Conservation (phyloP, 2,797 vertebrate genomes). For the Champsocephalus gunnari region DNA sequence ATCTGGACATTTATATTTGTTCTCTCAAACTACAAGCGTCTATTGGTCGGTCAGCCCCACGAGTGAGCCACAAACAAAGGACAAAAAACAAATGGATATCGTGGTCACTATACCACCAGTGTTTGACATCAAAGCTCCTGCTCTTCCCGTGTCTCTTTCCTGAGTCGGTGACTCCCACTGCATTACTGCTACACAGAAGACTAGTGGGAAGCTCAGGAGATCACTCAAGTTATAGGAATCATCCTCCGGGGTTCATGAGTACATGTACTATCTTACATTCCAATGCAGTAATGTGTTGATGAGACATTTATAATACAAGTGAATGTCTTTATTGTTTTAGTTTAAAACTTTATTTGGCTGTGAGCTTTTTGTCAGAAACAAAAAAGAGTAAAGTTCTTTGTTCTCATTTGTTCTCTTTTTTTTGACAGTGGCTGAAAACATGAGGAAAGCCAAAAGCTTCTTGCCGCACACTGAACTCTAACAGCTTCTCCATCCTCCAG, state of each 20-base stretch:
- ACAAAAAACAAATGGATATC: too few species aligned
- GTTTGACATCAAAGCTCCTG: too few species aligned
- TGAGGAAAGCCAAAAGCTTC: slow-evolving; percentile 70
- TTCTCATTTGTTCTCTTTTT: slow-evolving; percentile 15
- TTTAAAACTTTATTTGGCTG: neutral
- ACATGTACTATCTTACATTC: neutral
- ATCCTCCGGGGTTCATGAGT: neutral
- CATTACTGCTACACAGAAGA: neutral
- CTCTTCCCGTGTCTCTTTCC: too few species aligned
- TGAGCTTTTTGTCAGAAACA: neutral
- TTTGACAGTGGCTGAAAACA: slow-evolving; percentile 74
- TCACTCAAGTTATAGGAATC: neutral
- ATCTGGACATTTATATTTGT: too few species aligned
- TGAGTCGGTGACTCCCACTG: too few species aligned
- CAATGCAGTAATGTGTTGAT: neutral
- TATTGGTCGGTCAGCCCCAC: too few species aligned
- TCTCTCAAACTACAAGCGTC: too few species aligned
- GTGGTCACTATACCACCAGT: too few species aligned
- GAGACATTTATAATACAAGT: neutral
- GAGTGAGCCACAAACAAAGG: too few species aligned
- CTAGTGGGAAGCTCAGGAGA: neutral
- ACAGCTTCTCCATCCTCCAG: slow-evolving; percentile 6
- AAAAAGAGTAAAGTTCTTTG: neutral
- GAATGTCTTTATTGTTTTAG: neutral
- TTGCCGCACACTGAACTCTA: slow-evolving; percentile 70